A percentile compares a stretch with the other conserved stretches of the same genome.
phyloP scores from a whole-genome alignment of 2,113 vertebrate genomes.

The Platichthys stellatus region DNA sequence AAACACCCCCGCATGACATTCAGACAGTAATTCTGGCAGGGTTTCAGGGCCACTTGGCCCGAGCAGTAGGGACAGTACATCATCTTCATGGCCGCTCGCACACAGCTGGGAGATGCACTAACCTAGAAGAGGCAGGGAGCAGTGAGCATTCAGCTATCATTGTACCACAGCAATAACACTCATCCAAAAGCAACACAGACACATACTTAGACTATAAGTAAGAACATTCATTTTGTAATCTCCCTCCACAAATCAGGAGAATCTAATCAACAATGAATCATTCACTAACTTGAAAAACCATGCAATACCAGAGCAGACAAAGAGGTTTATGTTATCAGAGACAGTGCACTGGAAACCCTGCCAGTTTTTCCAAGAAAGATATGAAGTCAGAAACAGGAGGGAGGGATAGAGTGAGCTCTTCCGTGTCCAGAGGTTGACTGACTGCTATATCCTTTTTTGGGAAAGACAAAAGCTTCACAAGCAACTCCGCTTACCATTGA shows the following conservation, averaged over 20 bases:
- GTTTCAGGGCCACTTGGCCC: conserved; percentile 92
- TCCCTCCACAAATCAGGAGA: conserved; percentile 38
- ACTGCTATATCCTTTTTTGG: background rate
- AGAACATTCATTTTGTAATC: background rate
- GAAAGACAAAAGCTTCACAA: background rate
- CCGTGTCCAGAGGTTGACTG: background rate
- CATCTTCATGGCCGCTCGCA: conserved; percentile 93
- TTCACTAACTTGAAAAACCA: conserved; percentile 55
- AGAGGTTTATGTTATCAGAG: conserved; percentile 56
- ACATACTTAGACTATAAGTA: conserved; percentile 23
- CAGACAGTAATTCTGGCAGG: conserved; percentile 97
- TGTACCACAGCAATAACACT: conserved; percentile 24
- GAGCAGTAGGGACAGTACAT: conserved; percentile 94
- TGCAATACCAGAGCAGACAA: conserved; percentile 32
- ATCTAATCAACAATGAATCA: conserved; percentile 65
- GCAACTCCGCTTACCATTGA: conserved; percentile 76
- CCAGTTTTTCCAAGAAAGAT: conserved; percentile 24
- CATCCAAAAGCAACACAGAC: conserved; percentile 22
- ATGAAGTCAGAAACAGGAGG: conserved; percentile 25
- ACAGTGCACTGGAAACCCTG: conserved; percentile 9
- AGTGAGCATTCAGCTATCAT: conserved; percentile 35
- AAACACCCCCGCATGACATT: conserved; percentile 97
- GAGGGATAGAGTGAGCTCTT: conserved; percentile 4
- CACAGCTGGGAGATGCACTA: conserved; percentile 89
- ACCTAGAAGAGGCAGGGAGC: conserved; percentile 80